Percentiles rank a stretch among this genome's conserved stretches.
These are phyloP conservation scores for Erythrocercus mccallii DNA, from an alignment of 2,113 vertebrate genomes.

Conservation along the genomic window DNA sequence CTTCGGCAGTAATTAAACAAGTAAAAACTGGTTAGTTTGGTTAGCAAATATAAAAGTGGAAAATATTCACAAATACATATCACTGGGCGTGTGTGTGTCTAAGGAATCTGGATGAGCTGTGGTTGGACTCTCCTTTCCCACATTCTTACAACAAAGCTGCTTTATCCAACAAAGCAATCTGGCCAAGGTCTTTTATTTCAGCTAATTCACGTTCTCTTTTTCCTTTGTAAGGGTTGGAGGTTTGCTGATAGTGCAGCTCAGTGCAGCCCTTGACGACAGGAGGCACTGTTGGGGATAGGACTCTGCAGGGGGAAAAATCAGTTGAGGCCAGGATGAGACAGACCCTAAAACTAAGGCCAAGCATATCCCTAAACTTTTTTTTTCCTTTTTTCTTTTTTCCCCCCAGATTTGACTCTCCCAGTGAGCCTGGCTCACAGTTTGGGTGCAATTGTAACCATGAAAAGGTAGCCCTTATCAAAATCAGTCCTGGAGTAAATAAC, in stretches of 20 bases:
- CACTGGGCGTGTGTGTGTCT: conserved; percentile 52
- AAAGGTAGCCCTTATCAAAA: not conserved
- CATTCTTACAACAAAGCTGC: conserved; percentile 61
- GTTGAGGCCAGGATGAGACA: not conserved
- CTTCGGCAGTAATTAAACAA: conserved; percentile 60
- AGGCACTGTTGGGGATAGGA: not conserved
- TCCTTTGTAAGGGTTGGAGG: not conserved
- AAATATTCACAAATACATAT: conserved; percentile 31
- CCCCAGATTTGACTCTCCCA: not conserved
- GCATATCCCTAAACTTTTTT: not conserved
- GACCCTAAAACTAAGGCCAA: not conserved
- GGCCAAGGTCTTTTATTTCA: conserved; percentile 52
- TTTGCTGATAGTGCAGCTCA: conserved; percentile 1
- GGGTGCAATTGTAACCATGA: not conserved
- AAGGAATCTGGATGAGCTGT: conserved; percentile 63
- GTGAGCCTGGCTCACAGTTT: not conserved
- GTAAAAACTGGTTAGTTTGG: conserved; percentile 67
- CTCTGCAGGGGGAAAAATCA: not conserved
- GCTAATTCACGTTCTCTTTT: conserved; percentile 21
- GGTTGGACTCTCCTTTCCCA: conserved; percentile 57
- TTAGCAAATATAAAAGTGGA: conserved; percentile 58
- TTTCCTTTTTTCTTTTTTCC: too few relatives aligned
- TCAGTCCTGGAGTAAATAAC: not conserved
- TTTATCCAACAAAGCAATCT: conserved; percentile 53
- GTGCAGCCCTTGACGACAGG: not conserved